These are phyloP conservation scores for Lydus trimaculatus DNA, from an alignment of 2,888 invertebrate genomes.

Conservation along the genomic window DNA sequence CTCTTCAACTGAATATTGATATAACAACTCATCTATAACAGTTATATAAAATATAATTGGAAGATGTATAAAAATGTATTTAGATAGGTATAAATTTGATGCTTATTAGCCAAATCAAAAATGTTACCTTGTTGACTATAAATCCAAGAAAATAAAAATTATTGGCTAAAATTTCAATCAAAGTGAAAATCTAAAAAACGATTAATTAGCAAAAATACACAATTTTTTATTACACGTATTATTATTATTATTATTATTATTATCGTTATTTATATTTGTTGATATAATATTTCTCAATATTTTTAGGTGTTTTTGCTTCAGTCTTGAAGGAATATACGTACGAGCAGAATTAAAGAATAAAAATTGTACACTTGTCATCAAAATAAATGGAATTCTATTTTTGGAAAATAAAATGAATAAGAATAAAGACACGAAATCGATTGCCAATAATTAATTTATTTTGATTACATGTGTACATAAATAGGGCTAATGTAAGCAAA, in stretches of 20 bases:
- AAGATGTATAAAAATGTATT: conserved; percentile 19
- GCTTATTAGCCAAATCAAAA: not conserved
- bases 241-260: conserved; percentile 26
- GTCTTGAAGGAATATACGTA: conserved; percentile 30
- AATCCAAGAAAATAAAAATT: not conserved
- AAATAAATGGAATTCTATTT: conserved; percentile 9
- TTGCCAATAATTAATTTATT: conserved; percentile 40
- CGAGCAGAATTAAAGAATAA: conserved; percentile 15
- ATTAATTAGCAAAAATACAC: conserved; percentile 5
- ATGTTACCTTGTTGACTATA: not conserved
- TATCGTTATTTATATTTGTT: conserved; percentile 15
- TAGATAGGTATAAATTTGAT: conserved; percentile 3
- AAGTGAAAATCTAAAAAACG: not conserved
- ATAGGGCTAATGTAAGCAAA: conserved; percentile 19
- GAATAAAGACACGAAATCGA: conserved; percentile 12
- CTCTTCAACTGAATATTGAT: not conserved
- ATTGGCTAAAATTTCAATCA: not conserved
- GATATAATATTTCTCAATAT: not conserved
- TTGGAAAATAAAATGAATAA: not conserved
- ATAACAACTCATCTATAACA: not conserved
- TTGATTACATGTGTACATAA: conserved; percentile 38
- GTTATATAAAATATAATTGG: not conserved
- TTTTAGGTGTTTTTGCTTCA: conserved; percentile 32
- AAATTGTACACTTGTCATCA: conserved; percentile 28
- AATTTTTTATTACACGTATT: conserved; percentile 10